Evolutionary conservation across 2,797 vertebrate genomes (phyloP), one percentile per base, ranked within the genome.

Genomic region (Poeciliopsis paucimaculata): DNA sequence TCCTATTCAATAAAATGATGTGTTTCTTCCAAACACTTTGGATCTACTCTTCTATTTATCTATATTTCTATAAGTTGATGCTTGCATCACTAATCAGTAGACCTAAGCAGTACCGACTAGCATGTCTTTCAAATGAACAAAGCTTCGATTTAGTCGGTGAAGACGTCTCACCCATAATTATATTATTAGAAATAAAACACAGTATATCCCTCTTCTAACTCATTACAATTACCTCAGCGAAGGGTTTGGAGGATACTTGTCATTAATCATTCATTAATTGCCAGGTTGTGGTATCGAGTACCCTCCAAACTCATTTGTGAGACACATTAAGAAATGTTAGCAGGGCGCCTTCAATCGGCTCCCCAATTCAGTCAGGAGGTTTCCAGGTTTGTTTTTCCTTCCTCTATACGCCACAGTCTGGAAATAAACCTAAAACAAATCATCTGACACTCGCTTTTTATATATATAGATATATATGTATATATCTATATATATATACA

Each of bases 341-440:
- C 34, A 74, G 70, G 70, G 71, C 64, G 46, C 53, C 66, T 72
- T 72, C 20, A 41, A 47, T 73, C 34, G 5, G 39, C 66, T 45
- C 60, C 60, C 45, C 26, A 23, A 26, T 55, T 20, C 13, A 72
- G 13, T 57, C 1, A 2, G n/a, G n/a, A 55, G 36, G 43, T 80
- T 87, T 82, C 31, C 15, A 62, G 70, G 36, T 78, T 74, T 57
- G 12, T 75, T 79, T 79, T 81, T 72, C 45, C 60, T 64, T 72
- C 26, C 55, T 73, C 41, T 62, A 41, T 77, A 34, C 41, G n/a
- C 82, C 77, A 75, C 36, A 26, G 43, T 57, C 82, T 87, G 82
- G 90, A 91, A 91, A 90, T 90, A 93, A 89, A 81, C 74, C 81
- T 73, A 51, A 84, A 87, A 82, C 66, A 73, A 80, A 87, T 86